Evolutionary conservation across 2,797 vertebrate species (phyloP).

Genomic region (Acipenser ruthenus): DNA sequence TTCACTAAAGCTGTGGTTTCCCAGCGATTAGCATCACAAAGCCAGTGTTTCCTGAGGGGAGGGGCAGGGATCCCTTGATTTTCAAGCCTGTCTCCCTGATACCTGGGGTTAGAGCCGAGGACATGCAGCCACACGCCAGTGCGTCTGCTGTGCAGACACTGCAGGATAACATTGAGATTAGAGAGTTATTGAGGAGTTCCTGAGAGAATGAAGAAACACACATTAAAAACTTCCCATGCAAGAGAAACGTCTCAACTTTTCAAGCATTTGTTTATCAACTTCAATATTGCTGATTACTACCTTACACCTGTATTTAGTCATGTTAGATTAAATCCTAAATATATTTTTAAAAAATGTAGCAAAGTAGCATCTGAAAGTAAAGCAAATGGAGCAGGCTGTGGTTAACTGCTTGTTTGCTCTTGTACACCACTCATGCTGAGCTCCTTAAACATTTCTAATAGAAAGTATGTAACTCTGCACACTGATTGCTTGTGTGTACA

Average conservation of each 20-base stretch:
- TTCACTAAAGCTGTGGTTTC: neutral
- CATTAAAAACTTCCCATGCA: too few relatives aligned
- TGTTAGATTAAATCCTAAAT: neutral
- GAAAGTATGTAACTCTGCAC: too few relatives aligned
- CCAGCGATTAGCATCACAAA: neutral
- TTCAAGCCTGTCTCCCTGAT: neutral
- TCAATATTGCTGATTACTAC: too few relatives aligned
- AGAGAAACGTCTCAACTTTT: too few relatives aligned
- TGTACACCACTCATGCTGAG: too few relatives aligned
- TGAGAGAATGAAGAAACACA: too few relatives aligned
- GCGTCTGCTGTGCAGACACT: neutral
- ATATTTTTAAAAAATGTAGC: neutral
- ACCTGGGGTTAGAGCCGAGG: neutral
- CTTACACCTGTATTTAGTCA: too few relatives aligned
- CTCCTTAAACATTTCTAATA: too few relatives aligned
- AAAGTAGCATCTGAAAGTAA: neutral
- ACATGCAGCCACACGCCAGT: neutral
- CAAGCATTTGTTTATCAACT: too few relatives aligned
- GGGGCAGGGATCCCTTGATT: neutral
- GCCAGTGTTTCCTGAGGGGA: neutral
- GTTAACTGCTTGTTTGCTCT: neutral
- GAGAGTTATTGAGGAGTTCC: neutral
- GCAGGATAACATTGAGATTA: neutral
- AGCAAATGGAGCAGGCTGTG: neutral
- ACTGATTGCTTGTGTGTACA: too few relatives aligned